phyloP scores from a whole-genome alignment of 2,888 invertebrate species.

The Sympetrum striolatum region DNA sequence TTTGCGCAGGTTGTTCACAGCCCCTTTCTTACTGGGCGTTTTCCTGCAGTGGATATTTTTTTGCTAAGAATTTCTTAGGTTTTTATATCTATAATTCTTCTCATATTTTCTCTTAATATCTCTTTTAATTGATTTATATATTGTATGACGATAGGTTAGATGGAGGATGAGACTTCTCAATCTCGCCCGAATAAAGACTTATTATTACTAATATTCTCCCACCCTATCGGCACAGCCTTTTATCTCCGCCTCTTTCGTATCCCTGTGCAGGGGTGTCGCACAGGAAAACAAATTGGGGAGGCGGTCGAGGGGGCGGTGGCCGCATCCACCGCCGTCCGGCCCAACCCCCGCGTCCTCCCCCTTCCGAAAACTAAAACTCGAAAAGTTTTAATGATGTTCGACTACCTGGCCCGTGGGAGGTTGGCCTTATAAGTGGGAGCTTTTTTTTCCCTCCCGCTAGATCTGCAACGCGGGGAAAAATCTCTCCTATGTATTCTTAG shows the following conservation, averaged over 20 bases:
- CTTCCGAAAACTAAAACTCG: slow-evolving; percentile 36
- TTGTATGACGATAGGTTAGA: no score
- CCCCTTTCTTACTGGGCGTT: no score
- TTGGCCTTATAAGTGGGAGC: slow-evolving; percentile 12
- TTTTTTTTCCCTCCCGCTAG: not conserved
- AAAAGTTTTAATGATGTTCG: slow-evolving; percentile 42
- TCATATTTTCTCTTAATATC: no score
- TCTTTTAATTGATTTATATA: no score
- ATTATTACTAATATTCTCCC: no score
- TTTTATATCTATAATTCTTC: no score
- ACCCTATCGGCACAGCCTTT: not conserved
- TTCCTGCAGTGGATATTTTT: no score
- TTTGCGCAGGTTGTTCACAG: no score
- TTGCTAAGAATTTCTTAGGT: no score
- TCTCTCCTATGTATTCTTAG: not conserved
- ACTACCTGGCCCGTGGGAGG: slow-evolving; percentile 17
- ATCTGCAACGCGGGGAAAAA: not conserved
- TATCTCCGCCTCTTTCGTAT: not conserved
- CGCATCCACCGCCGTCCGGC: not conserved
- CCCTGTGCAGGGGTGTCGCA: not conserved
- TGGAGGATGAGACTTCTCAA: no score
- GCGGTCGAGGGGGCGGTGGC: not conserved
- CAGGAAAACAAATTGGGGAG: not conserved
- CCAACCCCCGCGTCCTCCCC: not conserved
- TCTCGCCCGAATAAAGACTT: no score